Evolutionary conservation across 2,888 invertebrate genomes (phyloP).

Genomic region (Pocota personata): DNA sequence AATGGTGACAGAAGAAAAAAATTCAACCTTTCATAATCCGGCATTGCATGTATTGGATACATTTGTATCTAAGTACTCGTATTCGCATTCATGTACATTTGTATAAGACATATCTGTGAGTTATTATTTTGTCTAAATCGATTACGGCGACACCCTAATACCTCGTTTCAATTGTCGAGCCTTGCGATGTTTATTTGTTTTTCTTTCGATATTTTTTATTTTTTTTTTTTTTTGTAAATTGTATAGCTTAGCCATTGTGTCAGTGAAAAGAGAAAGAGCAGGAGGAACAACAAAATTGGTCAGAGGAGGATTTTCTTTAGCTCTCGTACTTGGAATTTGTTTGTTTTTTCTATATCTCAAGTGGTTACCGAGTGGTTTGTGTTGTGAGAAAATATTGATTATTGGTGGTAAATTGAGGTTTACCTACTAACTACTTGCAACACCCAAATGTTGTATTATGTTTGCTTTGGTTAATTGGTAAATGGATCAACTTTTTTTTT

Average conservation of each 20-base stretch:
- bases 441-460: conserved; percentile 13
- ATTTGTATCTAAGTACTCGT: conserved; percentile 14
- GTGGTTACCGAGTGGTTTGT: conserved; percentile 36
- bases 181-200: conserved; percentile 22
- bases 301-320: conserved; percentile 25
- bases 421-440: conserved; percentile 53
- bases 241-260: conserved; percentile 1
- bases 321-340: conserved; percentile 29
- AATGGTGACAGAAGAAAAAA: neutral
- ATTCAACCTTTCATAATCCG: neutral
- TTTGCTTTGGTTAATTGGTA: conserved; percentile 40
- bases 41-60: conserved; percentile 5
- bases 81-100: neutral
- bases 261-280: neutral
- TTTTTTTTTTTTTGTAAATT: neutral
- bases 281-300: conserved; percentile 2
- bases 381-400: conserved; percentile 54
- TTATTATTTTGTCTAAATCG: conserved; percentile 38
- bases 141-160: conserved; percentile 38
- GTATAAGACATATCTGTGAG: neutral
- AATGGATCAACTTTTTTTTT: conserved; percentile 13
- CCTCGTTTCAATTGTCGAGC: neutral
- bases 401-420: conserved; percentile 42
- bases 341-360: conserved; percentile 36
- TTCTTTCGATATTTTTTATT: neutral